Conservation (phyloP, 2,113 vertebrate genomes). For the Gnathonemus longibarbis region DNA sequence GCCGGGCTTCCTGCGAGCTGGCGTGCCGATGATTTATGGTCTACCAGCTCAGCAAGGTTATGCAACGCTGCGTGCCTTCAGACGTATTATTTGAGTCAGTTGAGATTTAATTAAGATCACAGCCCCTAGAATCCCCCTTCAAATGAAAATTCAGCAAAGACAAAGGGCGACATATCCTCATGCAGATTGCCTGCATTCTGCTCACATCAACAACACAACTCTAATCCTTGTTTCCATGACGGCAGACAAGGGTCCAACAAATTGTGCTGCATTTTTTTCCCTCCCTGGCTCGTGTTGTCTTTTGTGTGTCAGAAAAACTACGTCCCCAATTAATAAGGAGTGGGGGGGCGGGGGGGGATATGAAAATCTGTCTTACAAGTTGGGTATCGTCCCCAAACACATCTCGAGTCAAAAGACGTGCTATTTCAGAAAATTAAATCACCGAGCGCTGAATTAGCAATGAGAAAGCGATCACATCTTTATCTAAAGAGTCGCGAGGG, state of each 20-base stretch:
- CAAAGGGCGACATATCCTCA: slow-evolving; percentile 77
- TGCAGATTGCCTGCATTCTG: slow-evolving; percentile 80
- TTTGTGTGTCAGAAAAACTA: slow-evolving; percentile 65
- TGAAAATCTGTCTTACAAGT: slow-evolving; percentile 18
- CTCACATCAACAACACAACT: slow-evolving; percentile 69
- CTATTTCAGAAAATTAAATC: background rate
- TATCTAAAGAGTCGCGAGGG: background rate
- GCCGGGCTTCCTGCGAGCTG: slow-evolving; percentile 57
- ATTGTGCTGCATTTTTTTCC: slow-evolving; percentile 73
- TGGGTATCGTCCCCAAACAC: slow-evolving; percentile 17
- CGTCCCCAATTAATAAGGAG: slow-evolving; percentile 44
- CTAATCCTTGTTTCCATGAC: slow-evolving; percentile 86
- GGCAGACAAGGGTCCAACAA: slow-evolving; percentile 77
- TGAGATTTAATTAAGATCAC: slow-evolving; percentile 98
- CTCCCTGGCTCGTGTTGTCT: slow-evolving; percentile 67
- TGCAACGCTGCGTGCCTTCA: slow-evolving; percentile 76
- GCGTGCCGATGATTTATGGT: slow-evolving; percentile 73
- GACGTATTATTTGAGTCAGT: slow-evolving; percentile 80
- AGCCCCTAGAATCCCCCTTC: slow-evolving; percentile 82
- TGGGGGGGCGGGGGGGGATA: background rate
- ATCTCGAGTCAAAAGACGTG: slow-evolving; percentile 19
- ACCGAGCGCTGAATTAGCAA: background rate
- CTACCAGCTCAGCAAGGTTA: slow-evolving; percentile 73
- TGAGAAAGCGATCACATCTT: background rate
- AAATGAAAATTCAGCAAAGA: slow-evolving; percentile 84